These are phyloP conservation scores for Euura saliciscinereae DNA, from an alignment of 1,140 invertebrate genomes.

Conservation along the genomic window DNA sequence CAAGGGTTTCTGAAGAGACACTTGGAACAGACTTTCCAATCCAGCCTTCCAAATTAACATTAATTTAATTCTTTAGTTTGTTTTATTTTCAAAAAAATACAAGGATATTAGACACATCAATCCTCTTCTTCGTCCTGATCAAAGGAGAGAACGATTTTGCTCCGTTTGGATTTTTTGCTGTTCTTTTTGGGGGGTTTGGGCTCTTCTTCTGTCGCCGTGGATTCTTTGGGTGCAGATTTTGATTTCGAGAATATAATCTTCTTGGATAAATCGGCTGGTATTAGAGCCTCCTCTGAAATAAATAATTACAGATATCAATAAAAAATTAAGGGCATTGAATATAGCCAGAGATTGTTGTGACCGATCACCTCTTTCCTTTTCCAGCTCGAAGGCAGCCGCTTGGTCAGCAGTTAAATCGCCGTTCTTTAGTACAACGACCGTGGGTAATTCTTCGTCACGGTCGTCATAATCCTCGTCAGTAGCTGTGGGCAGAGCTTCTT, in stretches of 20 bases:
- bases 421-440: constrained; percentile 79
- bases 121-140: constrained; percentile 61
- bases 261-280: constrained; percentile 62
- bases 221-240: constrained; percentile 29
- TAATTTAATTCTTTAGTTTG: too few relatives aligned
- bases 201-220: constrained; percentile 20
- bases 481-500: constrained; percentile 49
- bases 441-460: constrained; percentile 76
- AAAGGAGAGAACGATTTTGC: constrained; percentile 59
- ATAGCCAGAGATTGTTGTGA: too few relatives aligned
- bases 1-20: too few relatives aligned
- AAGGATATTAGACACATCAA: too few relatives aligned
- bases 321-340: constrained; percentile 15
- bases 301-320: background rate
- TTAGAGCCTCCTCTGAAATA: constrained; percentile 58
- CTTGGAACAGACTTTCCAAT: too few relatives aligned
- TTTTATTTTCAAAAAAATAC: too few relatives aligned
- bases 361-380: constrained; percentile 55
- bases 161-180: constrained; percentile 50
- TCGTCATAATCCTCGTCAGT: constrained; percentile 65
- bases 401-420: constrained; percentile 83
- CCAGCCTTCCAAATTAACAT: too few relatives aligned
- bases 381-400: constrained; percentile 61
- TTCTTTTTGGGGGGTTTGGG: constrained; percentile 37
- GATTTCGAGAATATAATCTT: constrained; percentile 63